A percentile compares a stretch with the other conserved stretches of the same genome.
Conservation (phyloP, 2,888 invertebrate genomes). For the Tipula confusa region DNA sequence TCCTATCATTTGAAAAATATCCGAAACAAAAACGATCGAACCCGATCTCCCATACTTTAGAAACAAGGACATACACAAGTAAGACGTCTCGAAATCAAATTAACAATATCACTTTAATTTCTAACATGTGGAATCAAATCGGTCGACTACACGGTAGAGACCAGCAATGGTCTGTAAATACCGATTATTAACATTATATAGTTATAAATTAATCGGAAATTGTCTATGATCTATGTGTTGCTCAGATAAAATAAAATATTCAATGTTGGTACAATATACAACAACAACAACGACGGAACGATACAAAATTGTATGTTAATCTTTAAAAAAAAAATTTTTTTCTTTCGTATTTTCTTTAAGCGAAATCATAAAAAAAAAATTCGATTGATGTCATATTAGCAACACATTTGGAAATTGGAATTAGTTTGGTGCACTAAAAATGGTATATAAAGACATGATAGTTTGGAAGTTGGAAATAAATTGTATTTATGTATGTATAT, state of each 20-base stretch:
- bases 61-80: too few relatives aligned
- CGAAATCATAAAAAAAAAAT: slow-evolving; percentile 1
- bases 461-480: slow-evolving; percentile 5
- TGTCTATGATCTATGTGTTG: neutral
- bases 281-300: neutral
- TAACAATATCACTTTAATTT: too few relatives aligned
- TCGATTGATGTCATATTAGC: slow-evolving; percentile 20
- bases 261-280: neutral
- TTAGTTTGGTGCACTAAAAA: slow-evolving; percentile 20
- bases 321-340: too few relatives aligned
- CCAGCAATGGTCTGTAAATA: too few relatives aligned
- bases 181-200: too few relatives aligned
- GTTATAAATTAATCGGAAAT: neutral
- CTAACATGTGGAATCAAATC: too few relatives aligned
- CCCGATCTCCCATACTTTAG: too few relatives aligned
- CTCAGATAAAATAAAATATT: neutral
- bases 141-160: too few relatives aligned
- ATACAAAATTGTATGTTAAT: slow-evolving; percentile 16
- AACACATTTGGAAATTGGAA: slow-evolving; percentile 20
- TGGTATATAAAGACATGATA: neutral
- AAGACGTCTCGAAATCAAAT: too few relatives aligned
- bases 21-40: too few relatives aligned
- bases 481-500: neutral
- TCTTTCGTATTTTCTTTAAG: neutral
- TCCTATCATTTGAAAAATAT: too few relatives aligned